Conservation (phyloP, 2,113 vertebrate species). For the Coptodon rendalli region DNA sequence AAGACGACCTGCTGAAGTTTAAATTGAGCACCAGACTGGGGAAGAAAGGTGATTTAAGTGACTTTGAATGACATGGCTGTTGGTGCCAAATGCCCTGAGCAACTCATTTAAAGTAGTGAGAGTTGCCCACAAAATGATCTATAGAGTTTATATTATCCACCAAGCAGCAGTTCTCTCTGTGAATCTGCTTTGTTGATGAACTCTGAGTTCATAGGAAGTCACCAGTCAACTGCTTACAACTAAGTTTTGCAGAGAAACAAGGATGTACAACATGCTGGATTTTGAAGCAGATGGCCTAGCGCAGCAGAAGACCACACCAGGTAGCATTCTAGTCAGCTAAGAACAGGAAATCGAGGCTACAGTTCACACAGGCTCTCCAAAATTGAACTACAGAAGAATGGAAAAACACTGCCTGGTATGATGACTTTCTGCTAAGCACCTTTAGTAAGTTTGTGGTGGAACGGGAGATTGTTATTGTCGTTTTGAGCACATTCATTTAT, state of each 20-base stretch:
- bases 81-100: neutral
- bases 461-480: neutral
- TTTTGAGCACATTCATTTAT: neutral
- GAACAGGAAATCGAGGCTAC: neutral
- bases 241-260: neutral
- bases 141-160: neutral
- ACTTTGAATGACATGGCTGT: neutral
- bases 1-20: neutral
- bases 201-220: neutral
- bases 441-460: neutral
- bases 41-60: neutral
- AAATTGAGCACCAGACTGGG: neutral
- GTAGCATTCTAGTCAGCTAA: neutral
- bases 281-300: neutral
- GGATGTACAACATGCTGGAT: neutral
- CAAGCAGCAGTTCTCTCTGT: neutral
- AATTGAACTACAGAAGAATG: neutral
- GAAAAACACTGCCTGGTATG: neutral
- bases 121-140: neutral
- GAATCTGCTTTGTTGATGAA: neutral
- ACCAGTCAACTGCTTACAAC: neutral
- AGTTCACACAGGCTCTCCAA: neutral
- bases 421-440: neutral
- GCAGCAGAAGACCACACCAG: neutral
- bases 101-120: neutral